These are phyloP conservation scores for Maniola jurtina DNA, from an alignment of 1,140 invertebrate genomes.

Conservation along the genomic window DNA sequence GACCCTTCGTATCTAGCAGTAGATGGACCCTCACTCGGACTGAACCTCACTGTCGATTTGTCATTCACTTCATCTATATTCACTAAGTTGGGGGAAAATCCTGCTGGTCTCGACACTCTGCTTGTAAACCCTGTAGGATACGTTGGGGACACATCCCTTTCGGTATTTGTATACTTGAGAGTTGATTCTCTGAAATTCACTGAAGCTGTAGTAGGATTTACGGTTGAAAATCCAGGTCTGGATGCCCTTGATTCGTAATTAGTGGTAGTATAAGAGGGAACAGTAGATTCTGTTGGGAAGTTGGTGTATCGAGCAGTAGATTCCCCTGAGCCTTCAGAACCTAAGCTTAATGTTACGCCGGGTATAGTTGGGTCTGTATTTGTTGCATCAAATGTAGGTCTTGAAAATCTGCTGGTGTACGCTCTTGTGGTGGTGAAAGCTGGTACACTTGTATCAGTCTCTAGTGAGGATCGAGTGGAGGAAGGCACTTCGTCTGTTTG, in stretches of 20 bases:
- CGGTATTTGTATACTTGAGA: slow-evolving; percentile 5
- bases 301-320: slow-evolving; percentile 29
- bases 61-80: slow-evolving; percentile 30
- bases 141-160: slow-evolving; percentile 25
- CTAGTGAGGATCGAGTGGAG: slow-evolving; percentile 18
- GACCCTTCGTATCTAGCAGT: slow-evolving; percentile 48
- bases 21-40: slow-evolving; percentile 37
- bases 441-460: slow-evolving; percentile 23
- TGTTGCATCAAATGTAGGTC: slow-evolving; percentile 11
- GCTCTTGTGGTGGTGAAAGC: slow-evolving; percentile 23
- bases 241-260: slow-evolving; percentile 33
- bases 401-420: slow-evolving; percentile 26
- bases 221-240: slow-evolving; percentile 26
- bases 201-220: slow-evolving; percentile 25
- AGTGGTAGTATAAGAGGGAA: slow-evolving; percentile 20
- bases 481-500: slow-evolving; percentile 17
- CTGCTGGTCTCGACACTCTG: slow-evolving; percentile 37
- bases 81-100: slow-evolving; percentile 39
- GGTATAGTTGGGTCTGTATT: slow-evolving; percentile 26
- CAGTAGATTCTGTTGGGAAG: slow-evolving; percentile 18
- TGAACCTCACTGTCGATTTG: slow-evolving; percentile 33
- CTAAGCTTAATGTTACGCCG: slow-evolving; percentile 30
- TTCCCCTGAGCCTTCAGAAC: slow-evolving; percentile 30
- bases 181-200: slow-evolving; percentile 21
- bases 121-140: slow-evolving; percentile 29